Base-by-base conservation (phyloP, 2,797 vertebrate species). In the Rhynchotus rufescens region DNA sequence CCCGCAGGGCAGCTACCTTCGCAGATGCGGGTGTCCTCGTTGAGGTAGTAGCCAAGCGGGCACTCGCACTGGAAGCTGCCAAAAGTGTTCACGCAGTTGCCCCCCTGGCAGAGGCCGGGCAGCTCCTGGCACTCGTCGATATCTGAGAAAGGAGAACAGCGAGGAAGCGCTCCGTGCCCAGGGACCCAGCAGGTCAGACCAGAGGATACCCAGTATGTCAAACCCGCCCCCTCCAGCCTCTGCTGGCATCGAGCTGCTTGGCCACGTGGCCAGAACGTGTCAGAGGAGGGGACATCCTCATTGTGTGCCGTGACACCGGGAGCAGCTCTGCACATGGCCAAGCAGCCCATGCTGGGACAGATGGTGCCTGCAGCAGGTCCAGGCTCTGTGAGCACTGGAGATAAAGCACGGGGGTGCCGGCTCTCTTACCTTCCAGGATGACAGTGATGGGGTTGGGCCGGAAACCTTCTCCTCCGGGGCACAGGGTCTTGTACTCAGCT, bases 31-130 rank as follows among this genome's bases (percentile, higher is more conserved):
- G 98, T 99, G 92, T 98, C 98, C 92, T 98, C 98, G 2, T 98
- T 98, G 71, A 99, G 98, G 94, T 98, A 99, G 95, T 99, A 99
- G n/a, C 99, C 99, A 1, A 98, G 95, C 6, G 98, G 99, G 84
- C 99, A 99, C 68, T 99, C 98, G 4, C 99, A 99, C 97, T 99
- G 99, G 98, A 99, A 99, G 94, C 99, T 99, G 83, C 99, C 99
- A 11, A 99, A 99, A 8, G 98, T 99, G 96, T 99, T 99, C 36
- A 99, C 97, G 4, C 99, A 99, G 93, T 98, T 98, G 23, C 99
- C 99, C 0, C 99, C 99, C 90, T 98, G 99, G 95, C 99, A 99
- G 75, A 99, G 98, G 21, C 98, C 99, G 0, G 99, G 99, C 69
- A 99, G 97, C 91, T 99, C 99, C 96, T 99, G 99, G 95, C 99